A percentile compares a stretch with the other conserved stretches of the same genome.
Evolutionary conservation across 2,113 vertebrate genomes (phyloP).

Genomic region (Crotalus viridis): DNA sequence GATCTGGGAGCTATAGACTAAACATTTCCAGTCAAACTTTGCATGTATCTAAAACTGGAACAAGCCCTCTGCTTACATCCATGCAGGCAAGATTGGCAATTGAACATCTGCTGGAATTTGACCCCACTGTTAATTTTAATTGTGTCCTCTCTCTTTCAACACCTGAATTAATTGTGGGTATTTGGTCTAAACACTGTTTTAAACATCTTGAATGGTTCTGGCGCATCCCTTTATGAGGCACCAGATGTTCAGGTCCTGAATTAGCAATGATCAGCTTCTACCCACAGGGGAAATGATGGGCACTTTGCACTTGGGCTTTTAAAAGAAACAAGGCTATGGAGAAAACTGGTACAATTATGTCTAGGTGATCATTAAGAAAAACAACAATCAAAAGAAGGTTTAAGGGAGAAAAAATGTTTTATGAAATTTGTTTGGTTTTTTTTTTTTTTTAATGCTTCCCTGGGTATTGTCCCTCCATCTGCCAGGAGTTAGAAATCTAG

Average conservation of each 20-base stretch:
- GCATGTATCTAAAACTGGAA: conserved; percentile 1
- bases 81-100: conserved; percentile 50
- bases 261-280: conserved; percentile 34
- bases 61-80: conserved; percentile 30
- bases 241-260: conserved; percentile 66
- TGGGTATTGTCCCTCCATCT: conserved; percentile 33
- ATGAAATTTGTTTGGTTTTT: neutral
- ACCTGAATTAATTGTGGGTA: conserved; percentile 58
- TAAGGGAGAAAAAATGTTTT: neutral
- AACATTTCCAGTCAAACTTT: neutral
- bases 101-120: conserved; percentile 59
- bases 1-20: neutral
- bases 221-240: conserved; percentile 63
- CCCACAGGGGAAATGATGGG: conserved; percentile 36
- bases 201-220: conserved; percentile 65
- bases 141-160: conserved; percentile 50
- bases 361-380: neutral
- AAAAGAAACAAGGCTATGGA: conserved; percentile 22
- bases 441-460: conserved; percentile 16
- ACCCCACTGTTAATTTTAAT: conserved; percentile 49
- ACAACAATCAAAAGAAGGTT: too few relatives aligned
- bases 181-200: conserved; percentile 58
- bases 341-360: neutral
- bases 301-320: conserved; percentile 22
- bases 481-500: neutral